Percentiles rank a stretch among this genome's conserved stretches.
Conservation (phyloP, 37 sponge, comb jelly and placozoan genomes). For the Diacarnus erythraeanus region DNA sequence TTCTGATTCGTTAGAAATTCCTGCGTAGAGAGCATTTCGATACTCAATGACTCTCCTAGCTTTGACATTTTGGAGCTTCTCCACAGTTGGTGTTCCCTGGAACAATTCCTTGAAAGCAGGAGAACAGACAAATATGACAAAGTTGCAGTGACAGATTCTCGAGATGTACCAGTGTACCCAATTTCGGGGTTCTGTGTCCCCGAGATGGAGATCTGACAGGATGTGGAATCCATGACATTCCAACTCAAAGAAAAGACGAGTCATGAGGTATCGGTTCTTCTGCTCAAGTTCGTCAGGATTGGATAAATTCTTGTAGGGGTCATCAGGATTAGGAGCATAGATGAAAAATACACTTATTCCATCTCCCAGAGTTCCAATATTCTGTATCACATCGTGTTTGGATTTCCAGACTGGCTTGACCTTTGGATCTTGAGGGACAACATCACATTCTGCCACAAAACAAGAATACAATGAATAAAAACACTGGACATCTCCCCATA, state of each 20-base stretch:
- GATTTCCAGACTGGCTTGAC: not conserved
- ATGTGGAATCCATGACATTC: constrained; percentile 20
- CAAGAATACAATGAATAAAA: too few relatives aligned
- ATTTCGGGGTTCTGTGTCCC: constrained; percentile 15
- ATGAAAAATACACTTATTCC: constrained; percentile 51
- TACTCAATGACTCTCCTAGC: not conserved
- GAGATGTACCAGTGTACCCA: constrained; percentile 47
- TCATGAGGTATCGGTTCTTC: not conserved
- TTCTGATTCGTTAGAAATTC: not conserved
- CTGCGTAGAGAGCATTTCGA: constrained; percentile 18
- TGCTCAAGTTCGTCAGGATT: not conserved
- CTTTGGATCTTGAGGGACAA: not conserved
- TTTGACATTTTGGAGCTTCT: not conserved
- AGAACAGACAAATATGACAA: constrained; percentile 49
- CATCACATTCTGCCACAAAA: not conserved
- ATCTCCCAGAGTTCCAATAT: constrained; percentile 24
- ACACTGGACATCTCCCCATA: too few relatives aligned
- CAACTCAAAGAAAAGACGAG: not conserved
- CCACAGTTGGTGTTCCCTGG: not conserved
- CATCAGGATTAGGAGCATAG: constrained; percentile 49
- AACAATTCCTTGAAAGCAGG: constrained; percentile 51
- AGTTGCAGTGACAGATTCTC: constrained; percentile 34
- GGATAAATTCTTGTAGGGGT: constrained; percentile 5
- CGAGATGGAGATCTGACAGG: constrained; percentile 31
- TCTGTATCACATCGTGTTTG: constrained; percentile 10